Evolutionary conservation across 2,888 invertebrate species (phyloP).

Genomic region (Augiades crinisus): DNA sequence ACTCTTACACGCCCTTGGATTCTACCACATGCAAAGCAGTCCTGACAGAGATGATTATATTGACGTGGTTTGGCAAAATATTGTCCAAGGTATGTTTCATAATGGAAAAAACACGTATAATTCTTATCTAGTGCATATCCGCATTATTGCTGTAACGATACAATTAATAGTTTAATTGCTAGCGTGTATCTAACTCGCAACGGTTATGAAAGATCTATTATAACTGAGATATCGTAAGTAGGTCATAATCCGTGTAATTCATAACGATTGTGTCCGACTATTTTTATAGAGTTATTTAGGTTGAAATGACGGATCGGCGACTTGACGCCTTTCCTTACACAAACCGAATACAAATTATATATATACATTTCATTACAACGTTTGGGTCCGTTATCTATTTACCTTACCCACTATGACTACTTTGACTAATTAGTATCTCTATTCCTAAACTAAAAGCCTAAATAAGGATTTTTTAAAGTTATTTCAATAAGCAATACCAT

Average conservation of each 20-base stretch:
- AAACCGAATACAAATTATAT: conserved; percentile 15
- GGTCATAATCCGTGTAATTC: not conserved
- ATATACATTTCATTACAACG: conserved; percentile 23
- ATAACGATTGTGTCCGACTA: not conserved
- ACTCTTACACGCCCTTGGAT: conserved; percentile 89
- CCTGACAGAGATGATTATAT: conserved; percentile 89
- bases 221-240: not conserved
- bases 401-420: too few relatives aligned
- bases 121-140: conserved; percentile 12
- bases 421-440: not conserved
- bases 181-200: not conserved
- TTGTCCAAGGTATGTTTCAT: conserved; percentile 74
- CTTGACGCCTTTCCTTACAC: not conserved
- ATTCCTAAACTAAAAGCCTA: not conserved
- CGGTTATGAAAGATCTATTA: not conserved
- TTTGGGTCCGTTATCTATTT: too few relatives aligned
- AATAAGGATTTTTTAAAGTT: too few relatives aligned
- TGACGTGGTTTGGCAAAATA: conserved; percentile 87
- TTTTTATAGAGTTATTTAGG: conserved; percentile 4
- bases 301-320: conserved; percentile 7
- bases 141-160: conserved; percentile 7
- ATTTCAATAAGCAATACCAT: too few relatives aligned
- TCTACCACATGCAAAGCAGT: conserved; percentile 92
- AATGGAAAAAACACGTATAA: not conserved
- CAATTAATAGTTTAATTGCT: not conserved